Evolutionary conservation across 2,888 invertebrate genomes (phyloP).

Genomic region (Zygaena filipendulae): DNA sequence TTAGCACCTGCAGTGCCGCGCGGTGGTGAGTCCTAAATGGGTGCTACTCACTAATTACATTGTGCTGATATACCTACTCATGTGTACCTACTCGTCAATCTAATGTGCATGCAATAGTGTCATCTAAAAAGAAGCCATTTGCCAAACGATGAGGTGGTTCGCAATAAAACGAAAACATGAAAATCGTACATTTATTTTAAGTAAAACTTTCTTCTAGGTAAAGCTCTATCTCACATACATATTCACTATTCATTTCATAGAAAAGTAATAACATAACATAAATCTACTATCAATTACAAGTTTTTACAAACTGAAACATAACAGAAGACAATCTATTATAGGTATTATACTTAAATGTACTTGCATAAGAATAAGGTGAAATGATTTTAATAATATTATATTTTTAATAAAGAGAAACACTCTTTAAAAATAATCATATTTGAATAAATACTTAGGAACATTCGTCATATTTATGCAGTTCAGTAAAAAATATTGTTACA

Average conservation of each 20-base stretch:
- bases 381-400: constrained; percentile 28
- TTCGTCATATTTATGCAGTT: constrained; percentile 35
- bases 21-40: no score
- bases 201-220: constrained; percentile 61
- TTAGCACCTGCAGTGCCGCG: no score
- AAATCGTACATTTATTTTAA: constrained; percentile 56
- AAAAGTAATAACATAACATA: constrained; percentile 52
- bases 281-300: constrained; percentile 50
- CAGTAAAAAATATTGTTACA: no score
- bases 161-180: constrained; percentile 52
- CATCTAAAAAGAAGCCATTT: constrained; percentile 32
- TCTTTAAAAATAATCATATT: no score
- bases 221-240: constrained; percentile 62
- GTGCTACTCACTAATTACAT: no score
- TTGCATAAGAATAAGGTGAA: background rate
- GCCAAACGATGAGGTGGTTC: constrained; percentile 37
- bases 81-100: no score
- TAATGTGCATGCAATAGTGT: constrained; percentile 32
- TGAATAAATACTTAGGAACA: constrained; percentile 47
- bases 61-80: no score
- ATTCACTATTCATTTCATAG: constrained; percentile 20
- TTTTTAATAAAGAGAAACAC: constrained; percentile 50
- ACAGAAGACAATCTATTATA: constrained; percentile 16
- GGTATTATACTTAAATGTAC: no score
- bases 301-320: constrained; percentile 42